These are phyloP conservation scores for Platycheirus albimanus DNA, from an alignment of 2,888 invertebrate genomes.

Conservation along the genomic window DNA sequence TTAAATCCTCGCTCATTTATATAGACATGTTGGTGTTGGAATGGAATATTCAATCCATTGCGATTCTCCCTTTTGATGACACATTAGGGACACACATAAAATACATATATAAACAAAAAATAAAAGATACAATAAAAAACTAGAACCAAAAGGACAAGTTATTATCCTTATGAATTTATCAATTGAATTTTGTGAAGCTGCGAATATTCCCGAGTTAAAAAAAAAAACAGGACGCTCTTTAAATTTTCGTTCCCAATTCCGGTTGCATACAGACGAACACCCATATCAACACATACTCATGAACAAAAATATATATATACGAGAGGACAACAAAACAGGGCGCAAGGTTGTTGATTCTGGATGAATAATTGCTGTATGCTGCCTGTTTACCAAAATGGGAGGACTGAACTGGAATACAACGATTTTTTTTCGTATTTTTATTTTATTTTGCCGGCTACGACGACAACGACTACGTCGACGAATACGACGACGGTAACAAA, in stretches of 20 bases:
- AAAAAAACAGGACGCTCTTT: conserved; percentile 48
- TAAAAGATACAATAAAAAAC: conserved; percentile 14
- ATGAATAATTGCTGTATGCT: conserved; percentile 73
- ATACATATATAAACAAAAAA: neutral
- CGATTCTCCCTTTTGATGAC: conserved; percentile 38
- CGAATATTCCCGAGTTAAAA: conserved; percentile 15
- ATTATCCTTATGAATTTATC: conserved; percentile 70
- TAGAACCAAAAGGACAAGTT: conserved; percentile 62
- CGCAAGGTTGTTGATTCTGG: conserved; percentile 74
- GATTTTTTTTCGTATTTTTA: conserved; percentile 40
- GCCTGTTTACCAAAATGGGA: conserved; percentile 70
- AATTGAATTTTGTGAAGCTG: conserved; percentile 48
- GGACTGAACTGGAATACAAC: conserved; percentile 48
- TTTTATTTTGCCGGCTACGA: conserved; percentile 51
- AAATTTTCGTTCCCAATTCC: conserved; percentile 57
- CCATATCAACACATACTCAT: neutral
- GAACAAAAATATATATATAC: too few species aligned
- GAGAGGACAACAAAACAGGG: conserved; percentile 30
- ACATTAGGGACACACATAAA: conserved; percentile 55
- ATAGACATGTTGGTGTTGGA: conserved; percentile 1
- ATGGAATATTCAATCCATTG: neutral
- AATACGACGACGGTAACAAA: conserved; percentile 73
- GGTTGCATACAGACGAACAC: conserved; percentile 22
- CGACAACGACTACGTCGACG: conserved; percentile 49
- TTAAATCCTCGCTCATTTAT: conserved; percentile 62